Evolutionary conservation across 2,888 invertebrate genomes (phyloP).

Genomic region (Ectemnius cavifrons): DNA sequence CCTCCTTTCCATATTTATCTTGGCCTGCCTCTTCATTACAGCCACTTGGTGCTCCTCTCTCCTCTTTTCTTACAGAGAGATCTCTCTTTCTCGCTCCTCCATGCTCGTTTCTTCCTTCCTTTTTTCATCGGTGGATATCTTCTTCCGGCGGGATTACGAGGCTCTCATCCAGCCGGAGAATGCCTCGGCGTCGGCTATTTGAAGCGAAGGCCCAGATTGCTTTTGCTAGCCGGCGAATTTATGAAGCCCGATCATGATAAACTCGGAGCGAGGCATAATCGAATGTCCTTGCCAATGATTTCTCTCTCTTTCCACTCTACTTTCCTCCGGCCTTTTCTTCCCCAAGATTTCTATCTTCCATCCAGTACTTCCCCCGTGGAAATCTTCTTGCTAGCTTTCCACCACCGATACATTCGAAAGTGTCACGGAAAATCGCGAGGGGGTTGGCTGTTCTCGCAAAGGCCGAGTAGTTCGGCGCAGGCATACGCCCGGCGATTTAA

Average conservation of each 20-base stretch:
- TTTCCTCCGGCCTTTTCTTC: no score
- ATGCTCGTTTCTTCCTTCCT: conserved; percentile 27
- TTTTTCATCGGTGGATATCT: conserved; percentile 51
- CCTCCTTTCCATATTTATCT: conserved; percentile 71
- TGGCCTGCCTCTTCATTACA: conserved; percentile 61
- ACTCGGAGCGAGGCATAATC: conserved; percentile 52
- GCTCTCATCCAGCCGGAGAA: conserved; percentile 39
- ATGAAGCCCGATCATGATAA: conserved; percentile 54
- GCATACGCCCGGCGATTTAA: conserved; percentile 75
- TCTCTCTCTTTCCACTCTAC: neutral
- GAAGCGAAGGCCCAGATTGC: conserved; percentile 60
- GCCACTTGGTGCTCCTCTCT: conserved; percentile 50
- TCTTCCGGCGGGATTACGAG: conserved; percentile 56
- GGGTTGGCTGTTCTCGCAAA: conserved; percentile 7
- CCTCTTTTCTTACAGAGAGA: conserved; percentile 16
- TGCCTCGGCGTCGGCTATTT: conserved; percentile 36
- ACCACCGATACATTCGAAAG: conserved; percentile 16
- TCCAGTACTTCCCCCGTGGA: no score
- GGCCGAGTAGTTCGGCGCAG: conserved; percentile 23
- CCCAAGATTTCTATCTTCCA: no score
- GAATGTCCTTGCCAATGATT: conserved; percentile 52
- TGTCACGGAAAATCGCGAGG: conserved; percentile 13
- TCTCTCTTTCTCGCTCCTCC: conserved; percentile 22
- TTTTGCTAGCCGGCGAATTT: conserved; percentile 56
- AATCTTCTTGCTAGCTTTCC: no score